These are phyloP conservation scores for Pelvicachromis taeniatus DNA, from an alignment of 2,113 vertebrate genomes.

Conservation along the genomic window DNA sequence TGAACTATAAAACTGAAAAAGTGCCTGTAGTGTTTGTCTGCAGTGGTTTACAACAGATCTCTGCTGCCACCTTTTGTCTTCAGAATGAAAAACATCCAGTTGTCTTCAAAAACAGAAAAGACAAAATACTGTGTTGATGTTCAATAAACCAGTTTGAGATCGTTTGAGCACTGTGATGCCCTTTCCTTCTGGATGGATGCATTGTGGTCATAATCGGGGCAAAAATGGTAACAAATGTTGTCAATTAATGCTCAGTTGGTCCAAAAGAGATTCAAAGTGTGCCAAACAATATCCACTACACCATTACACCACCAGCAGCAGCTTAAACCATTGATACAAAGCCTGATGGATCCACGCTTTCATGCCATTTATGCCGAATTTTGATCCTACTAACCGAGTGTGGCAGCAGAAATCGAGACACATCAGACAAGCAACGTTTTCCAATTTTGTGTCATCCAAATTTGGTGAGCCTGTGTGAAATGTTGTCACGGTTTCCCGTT, in stretches of 20 bases:
- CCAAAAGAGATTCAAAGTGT: neutral
- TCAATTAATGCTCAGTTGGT: neutral
- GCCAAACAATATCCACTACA: neutral
- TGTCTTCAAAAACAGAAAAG: neutral
- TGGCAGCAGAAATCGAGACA: neutral
- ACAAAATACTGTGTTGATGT: neutral
- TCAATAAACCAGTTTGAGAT: neutral
- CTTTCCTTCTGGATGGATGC: neutral
- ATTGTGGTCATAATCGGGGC: neutral
- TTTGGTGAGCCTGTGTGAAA: neutral
- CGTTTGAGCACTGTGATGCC: rapidly evolving
- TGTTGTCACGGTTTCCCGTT: neutral
- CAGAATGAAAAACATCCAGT: neutral
- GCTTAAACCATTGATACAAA: neutral
- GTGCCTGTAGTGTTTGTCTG: neutral
- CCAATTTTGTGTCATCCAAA: no score
- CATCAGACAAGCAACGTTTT: neutral
- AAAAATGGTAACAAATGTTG: neutral
- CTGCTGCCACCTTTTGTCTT: conserved; percentile 38
- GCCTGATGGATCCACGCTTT: neutral
- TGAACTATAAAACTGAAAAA: neutral
- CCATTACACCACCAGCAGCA: neutral
- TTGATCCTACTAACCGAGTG: neutral
- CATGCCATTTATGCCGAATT: neutral
- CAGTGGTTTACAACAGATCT: neutral